phyloP scores from a whole-genome alignment of 2,888 invertebrate genomes.

The Athripsodes cinereus region DNA sequence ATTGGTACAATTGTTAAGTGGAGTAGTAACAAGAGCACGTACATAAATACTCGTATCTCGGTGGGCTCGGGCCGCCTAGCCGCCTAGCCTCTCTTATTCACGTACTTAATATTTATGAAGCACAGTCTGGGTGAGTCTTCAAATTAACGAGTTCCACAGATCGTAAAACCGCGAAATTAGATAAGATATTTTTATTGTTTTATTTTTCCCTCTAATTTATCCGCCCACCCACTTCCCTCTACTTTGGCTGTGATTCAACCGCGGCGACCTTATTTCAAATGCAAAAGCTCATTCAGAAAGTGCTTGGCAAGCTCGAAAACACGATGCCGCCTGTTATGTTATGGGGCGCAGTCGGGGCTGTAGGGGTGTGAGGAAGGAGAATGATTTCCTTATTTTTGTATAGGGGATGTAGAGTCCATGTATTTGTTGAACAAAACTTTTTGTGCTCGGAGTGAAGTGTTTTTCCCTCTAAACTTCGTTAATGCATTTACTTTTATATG shows the following conservation, averaged over 20 bases:
- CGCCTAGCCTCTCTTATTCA: background rate
- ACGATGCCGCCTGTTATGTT: slow-evolving; percentile 9
- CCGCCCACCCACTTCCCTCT: background rate
- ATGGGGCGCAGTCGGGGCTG: background rate
- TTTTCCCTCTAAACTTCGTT: too few relatives aligned
- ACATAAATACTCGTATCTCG: too few relatives aligned
- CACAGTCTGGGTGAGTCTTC: slow-evolving; percentile 25
- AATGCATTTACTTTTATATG: too few relatives aligned
- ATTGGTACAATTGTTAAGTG: too few relatives aligned
- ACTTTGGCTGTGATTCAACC: slow-evolving; percentile 11
- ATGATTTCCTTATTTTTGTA: too few relatives aligned
- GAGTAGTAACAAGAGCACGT: too few relatives aligned
- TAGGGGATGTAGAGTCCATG: too few relatives aligned
- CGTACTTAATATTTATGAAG: slow-evolving; percentile 26
- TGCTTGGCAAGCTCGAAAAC: slow-evolving; percentile 22
- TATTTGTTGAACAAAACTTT: too few relatives aligned
- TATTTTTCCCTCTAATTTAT: slow-evolving; percentile 23
- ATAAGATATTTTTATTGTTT: slow-evolving; percentile 28
- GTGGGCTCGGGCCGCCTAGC: background rate
- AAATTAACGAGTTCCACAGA: slow-evolving; percentile 26
- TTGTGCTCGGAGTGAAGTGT: too few relatives aligned
- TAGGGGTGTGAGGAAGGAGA: too few relatives aligned
- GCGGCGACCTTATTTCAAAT: slow-evolving; percentile 24
- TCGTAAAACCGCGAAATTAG: slow-evolving; percentile 27
- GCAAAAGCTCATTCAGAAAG: slow-evolving; percentile 26